A percentile compares a stretch with the other conserved stretches of the same genome.
phyloP scores from a whole-genome alignment of 2,888 invertebrate genomes.

The Lissocephala sabroskyi region DNA sequence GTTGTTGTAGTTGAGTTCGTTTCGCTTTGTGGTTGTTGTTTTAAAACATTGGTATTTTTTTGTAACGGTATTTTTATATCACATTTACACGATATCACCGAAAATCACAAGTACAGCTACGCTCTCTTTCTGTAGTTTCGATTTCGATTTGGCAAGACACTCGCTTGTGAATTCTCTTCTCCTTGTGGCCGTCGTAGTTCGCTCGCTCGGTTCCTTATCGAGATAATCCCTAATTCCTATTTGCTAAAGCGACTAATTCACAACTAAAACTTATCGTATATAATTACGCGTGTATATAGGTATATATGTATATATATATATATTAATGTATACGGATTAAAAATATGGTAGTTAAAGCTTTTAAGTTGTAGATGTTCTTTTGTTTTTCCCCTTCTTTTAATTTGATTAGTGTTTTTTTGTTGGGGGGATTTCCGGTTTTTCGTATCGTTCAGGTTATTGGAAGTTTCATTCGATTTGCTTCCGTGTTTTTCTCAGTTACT shows the following conservation, averaged over 20 bases:
- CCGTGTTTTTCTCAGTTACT: too few relatives aligned
- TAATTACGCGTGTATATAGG: neutral
- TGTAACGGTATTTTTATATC: constrained; percentile 42
- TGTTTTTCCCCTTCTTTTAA: constrained; percentile 6
- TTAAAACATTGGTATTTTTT: constrained; percentile 38
- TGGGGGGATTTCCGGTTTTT: too few relatives aligned
- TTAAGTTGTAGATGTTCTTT: constrained; percentile 38
- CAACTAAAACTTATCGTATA: neutral
- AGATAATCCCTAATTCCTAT: neutral
- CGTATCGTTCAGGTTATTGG: constrained; percentile 45
- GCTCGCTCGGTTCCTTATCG: too few relatives aligned
- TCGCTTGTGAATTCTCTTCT: constrained; percentile 25
- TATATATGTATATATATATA: too few relatives aligned
- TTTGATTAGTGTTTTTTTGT: constrained; percentile 10
- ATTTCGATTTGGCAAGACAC: constrained; percentile 36
- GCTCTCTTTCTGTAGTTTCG: constrained; percentile 13
- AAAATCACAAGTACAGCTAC: constrained; percentile 58
- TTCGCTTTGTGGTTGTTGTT: constrained; percentile 25
- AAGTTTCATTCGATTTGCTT: constrained; percentile 47
- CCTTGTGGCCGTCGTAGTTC: neutral
- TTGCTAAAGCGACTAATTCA: too few relatives aligned
- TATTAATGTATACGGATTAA: too few relatives aligned
- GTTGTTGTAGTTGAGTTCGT: constrained; percentile 1
- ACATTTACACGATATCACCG: constrained; percentile 64
- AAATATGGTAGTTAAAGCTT: constrained; percentile 59